Conservation (phyloP, 2,797 vertebrate genomes). For the Erithacus rubecula region DNA sequence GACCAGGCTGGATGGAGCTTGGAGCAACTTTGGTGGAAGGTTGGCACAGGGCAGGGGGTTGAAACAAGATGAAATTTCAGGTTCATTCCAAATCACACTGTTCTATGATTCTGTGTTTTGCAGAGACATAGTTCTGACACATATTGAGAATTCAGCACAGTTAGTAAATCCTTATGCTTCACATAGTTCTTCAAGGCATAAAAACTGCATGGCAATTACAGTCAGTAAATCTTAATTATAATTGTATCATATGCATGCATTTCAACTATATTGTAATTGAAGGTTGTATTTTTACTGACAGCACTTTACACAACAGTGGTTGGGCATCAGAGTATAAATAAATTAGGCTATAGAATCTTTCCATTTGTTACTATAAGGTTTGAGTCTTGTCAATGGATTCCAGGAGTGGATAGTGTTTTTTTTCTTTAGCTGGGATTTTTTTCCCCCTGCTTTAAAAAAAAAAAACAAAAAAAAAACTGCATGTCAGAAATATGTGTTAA, state of each 20-base stretch:
- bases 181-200: not conserved
- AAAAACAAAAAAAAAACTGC: not conserved
- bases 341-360: not conserved
- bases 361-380: not conserved
- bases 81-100: not conserved
- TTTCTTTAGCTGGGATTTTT: not conserved
- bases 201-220: conserved; percentile 22
- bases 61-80: not conserved
- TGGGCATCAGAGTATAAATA: not conserved
- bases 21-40: not conserved
- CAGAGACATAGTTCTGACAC: not conserved
- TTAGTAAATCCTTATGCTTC: not conserved
- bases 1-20: not conserved
- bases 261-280: not conserved
- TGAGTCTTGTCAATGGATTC: not conserved
- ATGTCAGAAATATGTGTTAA: not conserved
- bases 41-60: not conserved
- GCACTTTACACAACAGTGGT: not conserved
- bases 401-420: not conserved
- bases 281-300: not conserved
- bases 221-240: conserved; percentile 5
- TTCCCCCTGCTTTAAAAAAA: not conserved
- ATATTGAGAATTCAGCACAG: not conserved
- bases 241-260: not conserved
- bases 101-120: not conserved